A percentile compares a stretch with the other conserved stretches of the same genome.
phyloP scores from a whole-genome alignment of 2,113 vertebrate species.

The Corythornis cristatus region DNA sequence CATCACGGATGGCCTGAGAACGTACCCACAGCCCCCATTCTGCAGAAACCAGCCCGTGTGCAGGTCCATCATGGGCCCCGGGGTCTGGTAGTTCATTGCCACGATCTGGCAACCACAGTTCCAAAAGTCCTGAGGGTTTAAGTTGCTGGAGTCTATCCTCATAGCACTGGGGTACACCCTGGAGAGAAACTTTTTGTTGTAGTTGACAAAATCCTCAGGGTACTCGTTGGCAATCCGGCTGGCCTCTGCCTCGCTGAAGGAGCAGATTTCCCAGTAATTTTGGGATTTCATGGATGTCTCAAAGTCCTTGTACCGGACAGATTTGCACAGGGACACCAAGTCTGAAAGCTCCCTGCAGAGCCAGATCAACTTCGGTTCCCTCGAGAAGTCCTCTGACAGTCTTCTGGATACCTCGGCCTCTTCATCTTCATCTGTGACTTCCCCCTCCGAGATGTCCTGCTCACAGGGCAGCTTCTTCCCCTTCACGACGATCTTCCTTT shows the following conservation, averaged over 20 bases:
- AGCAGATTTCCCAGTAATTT: constrained; percentile 92
- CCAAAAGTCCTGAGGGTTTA: constrained; percentile 97
- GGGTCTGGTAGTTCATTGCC: constrained; percentile 96
- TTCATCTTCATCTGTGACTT: constrained; percentile 95
- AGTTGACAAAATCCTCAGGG: constrained; percentile 94
- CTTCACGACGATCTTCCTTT: constrained; percentile 88
- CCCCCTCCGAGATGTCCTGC: constrained; percentile 85
- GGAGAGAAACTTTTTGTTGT: constrained; percentile 93
- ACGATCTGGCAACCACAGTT: constrained; percentile 97
- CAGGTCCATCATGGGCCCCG: constrained; percentile 95
- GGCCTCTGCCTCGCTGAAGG: constrained; percentile 92
- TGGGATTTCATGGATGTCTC: constrained; percentile 87
- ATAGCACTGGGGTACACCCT: constrained; percentile 92
- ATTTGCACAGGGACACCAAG: constrained; percentile 87
- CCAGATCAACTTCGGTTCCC: constrained; percentile 82
- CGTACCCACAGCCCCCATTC: constrained; percentile 93
- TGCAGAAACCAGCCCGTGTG: constrained; percentile 93
- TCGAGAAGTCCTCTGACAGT: constrained; percentile 75
- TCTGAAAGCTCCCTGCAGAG: constrained; percentile 91
- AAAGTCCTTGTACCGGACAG: constrained; percentile 86
- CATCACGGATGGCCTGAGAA: constrained; percentile 93
- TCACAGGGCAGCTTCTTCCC: constrained; percentile 88
- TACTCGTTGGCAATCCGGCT: constrained; percentile 90
- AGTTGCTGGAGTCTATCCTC: constrained; percentile 95
- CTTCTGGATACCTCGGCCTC: constrained; percentile 87